Base-by-base conservation (phyloP, 2,797 vertebrate species). In the Podarcis siculus region DNA sequence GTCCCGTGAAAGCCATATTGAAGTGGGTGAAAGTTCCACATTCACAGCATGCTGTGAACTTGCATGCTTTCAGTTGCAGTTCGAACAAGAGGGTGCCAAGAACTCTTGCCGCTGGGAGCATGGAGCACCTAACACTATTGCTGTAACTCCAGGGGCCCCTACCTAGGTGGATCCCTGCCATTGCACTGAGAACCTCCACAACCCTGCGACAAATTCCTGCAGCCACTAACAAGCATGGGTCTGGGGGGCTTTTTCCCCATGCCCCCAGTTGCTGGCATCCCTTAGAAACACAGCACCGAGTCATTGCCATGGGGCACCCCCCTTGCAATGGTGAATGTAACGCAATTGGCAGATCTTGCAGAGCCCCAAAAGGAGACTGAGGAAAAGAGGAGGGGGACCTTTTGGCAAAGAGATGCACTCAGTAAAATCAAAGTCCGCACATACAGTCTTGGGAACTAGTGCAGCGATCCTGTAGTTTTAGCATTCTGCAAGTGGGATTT, bases 191-290 rank as follows among this genome's bases (percentile, higher is more conserved):
- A 12, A 35, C 35, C n/a, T 71, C 32, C 13, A 17, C 9, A 23
- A 5, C 23, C 3, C 17, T 3, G 6, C 77, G 2, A 37, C 66
- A 55, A 8, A 4, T 27, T 78, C 37, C 15, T 35, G 9, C 13
- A 35, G 15, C 19, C 45, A 2, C 3, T 9, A 27, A 2, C 3
- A 32, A 17, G 6, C 7, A 39, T 8, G 37, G 3, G 0, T 12
- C 5, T 19, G 32, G 13, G 32, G 17, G 30, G 72, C 12, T 13
- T 55, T 13, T 3, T 1, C 23, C 27, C 17, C 12, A 30, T 0
- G 1, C 4, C 23, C 37, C 32, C 42, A 49, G 10, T 21, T 8
- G 10, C 5, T 27, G 32, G 21, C 25, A 0, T 9, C 4, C 30
- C 35, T 66, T 81, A 27, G 58, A 66, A 81, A 39, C 12, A 4